A percentile compares a stretch with the other conserved stretches of the same genome.
phyloP scores from a whole-genome alignment of 1,140 invertebrate species.

The Caenorhabditis elegans region WBcel235 BX284604.4:8981001-8981500 shows the following conservation, averaged over 20 bases:
- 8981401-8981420: no score
- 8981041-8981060: slow-evolving; percentile 37
- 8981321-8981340: slow-evolving; percentile 36
- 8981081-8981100: background rate
- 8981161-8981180: background rate
- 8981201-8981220: slow-evolving; percentile 42
- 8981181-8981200: background rate
- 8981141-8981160: background rate
- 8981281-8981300: background rate
- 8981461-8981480: no score
- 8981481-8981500: no score
- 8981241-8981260: slow-evolving; percentile 42
- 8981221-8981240: slow-evolving; percentile 40
- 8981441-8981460: no score
- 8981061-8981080: background rate
- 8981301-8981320: background rate
- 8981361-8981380: background rate
- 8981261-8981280: background rate
- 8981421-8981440: no score
- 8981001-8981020: slow-evolving; percentile 5
- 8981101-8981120: slow-evolving; percentile 40
- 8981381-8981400: no score
- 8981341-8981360: slow-evolving; percentile 1
- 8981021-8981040: slow-evolving; percentile 44
- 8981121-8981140: slow-evolving; percentile 1